Evolutionary conservation across 2,113 vertebrate species (phyloP).

Genomic region (Falco punctatus): DNA sequence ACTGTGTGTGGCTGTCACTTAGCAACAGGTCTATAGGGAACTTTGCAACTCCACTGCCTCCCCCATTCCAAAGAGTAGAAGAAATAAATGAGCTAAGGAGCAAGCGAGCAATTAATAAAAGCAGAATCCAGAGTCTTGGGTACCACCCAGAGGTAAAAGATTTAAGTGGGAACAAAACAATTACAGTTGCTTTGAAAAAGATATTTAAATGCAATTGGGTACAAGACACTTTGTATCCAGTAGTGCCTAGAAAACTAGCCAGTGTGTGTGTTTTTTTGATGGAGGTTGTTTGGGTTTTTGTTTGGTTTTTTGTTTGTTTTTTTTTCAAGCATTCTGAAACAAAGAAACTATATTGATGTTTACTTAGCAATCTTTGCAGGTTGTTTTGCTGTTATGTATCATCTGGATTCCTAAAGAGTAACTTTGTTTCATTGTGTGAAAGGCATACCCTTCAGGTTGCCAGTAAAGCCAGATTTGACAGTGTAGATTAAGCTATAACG

Average conservation of each 20-base stretch:
- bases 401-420: not conserved
- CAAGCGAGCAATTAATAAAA: not conserved
- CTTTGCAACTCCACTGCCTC: slow-evolving; percentile 3
- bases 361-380: not conserved
- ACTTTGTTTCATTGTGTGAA: not conserved
- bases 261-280: too few species aligned
- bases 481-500: not conserved
- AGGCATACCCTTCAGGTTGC: not conserved
- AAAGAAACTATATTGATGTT: not conserved
- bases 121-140: not conserved
- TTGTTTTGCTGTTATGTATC: not conserved
- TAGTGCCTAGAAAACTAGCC: not conserved
- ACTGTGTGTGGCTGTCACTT: slow-evolving; percentile 59
- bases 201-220: not conserved
- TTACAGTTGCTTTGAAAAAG: not conserved
- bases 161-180: not conserved
- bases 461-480: not conserved
- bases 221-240: not conserved
- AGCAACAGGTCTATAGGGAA: slow-evolving; percentile 71
- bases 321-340: not conserved
- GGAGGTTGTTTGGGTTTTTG: too few species aligned
- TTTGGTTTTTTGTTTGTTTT: not conserved
- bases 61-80: not conserved
- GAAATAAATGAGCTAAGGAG: not conserved
- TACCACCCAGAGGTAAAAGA: not conserved